Conservation (phyloP, 1,140 invertebrate genomes). For the Eulimnadia texana region DNA sequence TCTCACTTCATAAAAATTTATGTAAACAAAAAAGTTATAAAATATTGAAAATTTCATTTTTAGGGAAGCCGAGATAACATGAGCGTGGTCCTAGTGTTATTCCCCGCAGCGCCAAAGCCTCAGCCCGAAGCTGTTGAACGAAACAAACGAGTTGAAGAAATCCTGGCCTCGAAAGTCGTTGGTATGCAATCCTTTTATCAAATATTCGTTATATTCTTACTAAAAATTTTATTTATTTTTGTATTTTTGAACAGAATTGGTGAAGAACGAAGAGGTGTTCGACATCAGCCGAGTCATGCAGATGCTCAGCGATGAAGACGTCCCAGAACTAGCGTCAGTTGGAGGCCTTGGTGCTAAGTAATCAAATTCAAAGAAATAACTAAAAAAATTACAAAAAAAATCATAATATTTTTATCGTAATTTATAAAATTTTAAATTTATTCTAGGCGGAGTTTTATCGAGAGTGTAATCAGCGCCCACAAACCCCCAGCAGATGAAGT, state of each 20-base stretch:
- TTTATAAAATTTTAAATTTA: neutral
- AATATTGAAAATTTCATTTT: constrained; percentile 23
- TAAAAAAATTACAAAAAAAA: too few species aligned
- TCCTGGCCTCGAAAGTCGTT: constrained; percentile 72
- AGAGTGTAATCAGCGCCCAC: neutral
- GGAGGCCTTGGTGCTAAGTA: constrained; percentile 65
- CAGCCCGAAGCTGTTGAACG: constrained; percentile 65
- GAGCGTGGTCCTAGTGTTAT: constrained; percentile 93
- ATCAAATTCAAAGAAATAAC: too few species aligned
- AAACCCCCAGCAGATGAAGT: neutral
- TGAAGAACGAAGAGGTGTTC: constrained; percentile 11
- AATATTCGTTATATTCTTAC: neutral
- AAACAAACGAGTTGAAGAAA: constrained; percentile 72
- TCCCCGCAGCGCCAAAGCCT: constrained; percentile 79
- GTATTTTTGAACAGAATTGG: neutral
- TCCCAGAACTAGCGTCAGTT: constrained; percentile 59
- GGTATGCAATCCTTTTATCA: constrained; percentile 36
- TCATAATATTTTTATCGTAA: too few species aligned
- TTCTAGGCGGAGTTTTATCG: neutral
- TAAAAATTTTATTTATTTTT: constrained; percentile 14
- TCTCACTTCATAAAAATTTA: neutral
- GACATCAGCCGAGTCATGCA: constrained; percentile 26
- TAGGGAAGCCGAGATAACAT: constrained; percentile 99
- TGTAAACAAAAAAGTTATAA: neutral
- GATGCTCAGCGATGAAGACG: constrained; percentile 46